Conservation (phyloP, 2,797 vertebrate species). For the Microctenopoma lineatum region DNA sequence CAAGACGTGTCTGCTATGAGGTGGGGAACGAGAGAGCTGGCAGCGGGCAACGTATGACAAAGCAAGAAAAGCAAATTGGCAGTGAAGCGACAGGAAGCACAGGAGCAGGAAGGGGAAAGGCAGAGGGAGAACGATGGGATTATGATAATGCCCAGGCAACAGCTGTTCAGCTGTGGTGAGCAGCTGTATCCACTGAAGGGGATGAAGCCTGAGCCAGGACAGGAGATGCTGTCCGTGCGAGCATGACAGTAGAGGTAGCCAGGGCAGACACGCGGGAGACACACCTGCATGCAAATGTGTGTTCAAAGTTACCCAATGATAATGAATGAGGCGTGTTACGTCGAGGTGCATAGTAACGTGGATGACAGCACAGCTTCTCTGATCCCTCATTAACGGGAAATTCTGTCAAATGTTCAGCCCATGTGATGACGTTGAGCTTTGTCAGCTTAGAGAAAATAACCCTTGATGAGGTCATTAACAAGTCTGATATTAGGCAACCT, state of each 20-base stretch:
- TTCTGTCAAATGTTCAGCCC: neutral
- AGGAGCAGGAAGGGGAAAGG: conserved; percentile 12
- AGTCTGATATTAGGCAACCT: too few relatives aligned
- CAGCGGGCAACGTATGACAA: conserved; percentile 3
- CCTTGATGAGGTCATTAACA: neutral
- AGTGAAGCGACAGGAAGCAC: conserved; percentile 19
- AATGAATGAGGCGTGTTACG: conserved; percentile 6
- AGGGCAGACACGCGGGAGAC: conserved; percentile 34
- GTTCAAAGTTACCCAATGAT: conserved; percentile 14
- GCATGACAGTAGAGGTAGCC: conserved; percentile 54
- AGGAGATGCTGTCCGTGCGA: conserved; percentile 47
- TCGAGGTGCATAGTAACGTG: neutral
- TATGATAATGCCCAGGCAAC: conserved; percentile 74
- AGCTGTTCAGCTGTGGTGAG: conserved; percentile 78
- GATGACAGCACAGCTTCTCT: neutral
- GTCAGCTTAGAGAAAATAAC: neutral
- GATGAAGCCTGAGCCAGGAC: conserved; percentile 58
- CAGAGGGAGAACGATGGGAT: conserved; percentile 46
- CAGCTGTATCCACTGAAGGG: conserved; percentile 80
- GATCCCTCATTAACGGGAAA: neutral
- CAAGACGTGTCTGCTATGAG: neutral
- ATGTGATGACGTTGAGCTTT: neutral
- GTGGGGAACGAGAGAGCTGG: neutral
- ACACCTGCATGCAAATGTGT: conserved; percentile 31
- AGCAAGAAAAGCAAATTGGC: conserved; percentile 6